phyloP scores from a whole-genome alignment of 2,113 vertebrate species.

The Loxodonta africana region DNA sequence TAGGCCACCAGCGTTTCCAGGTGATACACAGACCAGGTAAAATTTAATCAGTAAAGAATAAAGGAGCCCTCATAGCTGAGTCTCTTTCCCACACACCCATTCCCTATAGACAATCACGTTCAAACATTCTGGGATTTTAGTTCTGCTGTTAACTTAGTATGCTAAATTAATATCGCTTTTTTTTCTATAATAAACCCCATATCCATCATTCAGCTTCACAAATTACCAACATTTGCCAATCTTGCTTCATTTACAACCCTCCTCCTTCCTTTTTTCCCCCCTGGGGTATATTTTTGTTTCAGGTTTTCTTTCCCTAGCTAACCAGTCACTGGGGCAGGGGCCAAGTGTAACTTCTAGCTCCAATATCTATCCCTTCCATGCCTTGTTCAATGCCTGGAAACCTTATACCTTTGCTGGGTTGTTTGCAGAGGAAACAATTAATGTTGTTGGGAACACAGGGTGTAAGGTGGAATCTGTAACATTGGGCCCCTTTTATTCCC shows the following conservation, averaged over 20 bases:
- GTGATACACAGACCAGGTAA: not conserved
- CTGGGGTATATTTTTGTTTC: not conserved
- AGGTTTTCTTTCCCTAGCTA: not conserved
- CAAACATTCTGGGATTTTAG: constrained; percentile 44
- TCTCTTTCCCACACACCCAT: not conserved
- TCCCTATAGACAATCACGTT: constrained; percentile 14
- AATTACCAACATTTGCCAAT: constrained; percentile 29
- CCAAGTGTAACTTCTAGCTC: not conserved
- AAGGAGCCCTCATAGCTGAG: no score
- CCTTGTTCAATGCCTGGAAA: constrained; percentile 4
- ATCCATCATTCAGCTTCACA: constrained; percentile 21
- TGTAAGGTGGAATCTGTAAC: not conserved
- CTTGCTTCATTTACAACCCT: not conserved
- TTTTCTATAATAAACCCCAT: constrained; percentile 48
- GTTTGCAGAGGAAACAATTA: constrained; percentile 22
- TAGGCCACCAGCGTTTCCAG: no score
- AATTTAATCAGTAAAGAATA: constrained; percentile 59
- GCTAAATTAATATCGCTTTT: not conserved
- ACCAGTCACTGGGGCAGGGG: not conserved
- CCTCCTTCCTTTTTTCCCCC: not conserved
- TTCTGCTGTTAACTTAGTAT: constrained; percentile 3
- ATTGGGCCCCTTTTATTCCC: not conserved
- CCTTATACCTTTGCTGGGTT: not conserved
- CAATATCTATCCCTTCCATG: not conserved
- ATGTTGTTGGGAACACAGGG: not conserved